Base-by-base conservation (phyloP, 2,113 vertebrate genomes). In the Prionailurus bengalensis region DNA sequence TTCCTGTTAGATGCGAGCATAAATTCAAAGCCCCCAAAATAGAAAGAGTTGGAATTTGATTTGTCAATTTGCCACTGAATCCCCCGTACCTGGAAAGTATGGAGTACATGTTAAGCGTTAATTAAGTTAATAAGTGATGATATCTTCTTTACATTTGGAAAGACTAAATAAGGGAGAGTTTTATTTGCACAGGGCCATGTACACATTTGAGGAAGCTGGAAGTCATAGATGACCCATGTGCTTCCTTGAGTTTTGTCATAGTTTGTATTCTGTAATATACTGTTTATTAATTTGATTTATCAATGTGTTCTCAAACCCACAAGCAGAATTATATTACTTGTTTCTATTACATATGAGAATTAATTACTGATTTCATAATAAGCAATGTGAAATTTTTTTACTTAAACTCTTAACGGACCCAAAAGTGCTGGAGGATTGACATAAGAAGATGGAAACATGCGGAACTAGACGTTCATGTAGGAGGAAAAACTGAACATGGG, bases 361-460 rank as follows among this genome's bases (percentile, higher is more conserved):
- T 76, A 83, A 79, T 83, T 93, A 73, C 19, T 66, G 81, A 91
- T 96, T 92, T 84, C 29, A 68, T 73, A 95, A 68, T 48, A 73
- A 91, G 5, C 2, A 53, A 31, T 61, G 39, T 31, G 33, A 10
- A 16, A 42, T 2, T 10, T 8, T 66, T 80, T 85, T 63, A 53
- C 3, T 92, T 70, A 42, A 29, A 51, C 6, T 70, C 3, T 78
- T 80, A 87, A 31, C 66, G 33, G 31, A 83, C 45, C 33, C 5
- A 48, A 86, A 88, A 89, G 15, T 79, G 12, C 48, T 68, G 36
- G 89, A 36, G 74, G 13, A 5, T 55, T 87, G n/a, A 36, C 39
- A 36, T 80, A 12, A 83, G 29, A 91, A n/a, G 53, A 89, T 48
- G 42, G 39, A 15, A n/a, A 51, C 4, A 27, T 33, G 65, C 31